These are phyloP conservation scores for Diplolepis rosae DNA, from an alignment of 2,888 invertebrate species.

Conservation along the genomic window DNA sequence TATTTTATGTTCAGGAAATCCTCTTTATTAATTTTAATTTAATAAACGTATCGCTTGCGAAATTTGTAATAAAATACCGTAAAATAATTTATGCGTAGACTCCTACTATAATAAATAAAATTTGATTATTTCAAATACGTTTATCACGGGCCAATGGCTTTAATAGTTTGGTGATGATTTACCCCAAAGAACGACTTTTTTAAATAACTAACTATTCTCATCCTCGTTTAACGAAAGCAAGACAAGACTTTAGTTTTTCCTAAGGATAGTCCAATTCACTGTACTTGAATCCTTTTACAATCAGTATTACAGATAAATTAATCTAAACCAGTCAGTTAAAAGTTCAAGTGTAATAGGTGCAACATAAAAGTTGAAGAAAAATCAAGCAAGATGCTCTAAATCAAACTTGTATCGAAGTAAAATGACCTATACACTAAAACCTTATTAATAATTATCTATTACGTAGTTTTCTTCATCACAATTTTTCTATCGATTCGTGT, in stretches of 20 bases:
- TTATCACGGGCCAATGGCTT: constrained; percentile 21
- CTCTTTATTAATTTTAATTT: constrained; percentile 19
- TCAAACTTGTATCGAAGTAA: not conserved
- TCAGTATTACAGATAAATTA: not conserved
- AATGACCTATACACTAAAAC: constrained; percentile 24
- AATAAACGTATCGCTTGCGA: constrained; percentile 5
- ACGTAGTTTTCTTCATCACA: constrained; percentile 24
- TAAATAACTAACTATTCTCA: not conserved
- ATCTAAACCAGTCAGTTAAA: constrained; percentile 17
- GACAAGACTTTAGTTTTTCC: not conserved
- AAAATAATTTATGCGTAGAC: constrained; percentile 23
- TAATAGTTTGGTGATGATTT: constrained; percentile 15
- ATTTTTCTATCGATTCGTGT: constrained; percentile 21
- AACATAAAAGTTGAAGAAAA: constrained; percentile 1
- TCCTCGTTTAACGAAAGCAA: not conserved
- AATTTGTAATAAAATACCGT: constrained; percentile 14
- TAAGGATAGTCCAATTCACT: constrained; percentile 13
- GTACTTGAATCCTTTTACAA: not conserved
- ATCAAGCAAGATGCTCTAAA: not conserved
- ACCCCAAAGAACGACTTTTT: not conserved
- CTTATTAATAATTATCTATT: constrained; percentile 17
- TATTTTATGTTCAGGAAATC: not conserved
- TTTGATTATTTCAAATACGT: constrained; percentile 3
- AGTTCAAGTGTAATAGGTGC: constrained; percentile 3
- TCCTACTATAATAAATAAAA: constrained; percentile 28